A percentile compares a stretch with the other conserved stretches of the same genome.
phyloP scores from a whole-genome alignment of 2,797 vertebrate genomes.

The Aldrovandia affinis region DNA sequence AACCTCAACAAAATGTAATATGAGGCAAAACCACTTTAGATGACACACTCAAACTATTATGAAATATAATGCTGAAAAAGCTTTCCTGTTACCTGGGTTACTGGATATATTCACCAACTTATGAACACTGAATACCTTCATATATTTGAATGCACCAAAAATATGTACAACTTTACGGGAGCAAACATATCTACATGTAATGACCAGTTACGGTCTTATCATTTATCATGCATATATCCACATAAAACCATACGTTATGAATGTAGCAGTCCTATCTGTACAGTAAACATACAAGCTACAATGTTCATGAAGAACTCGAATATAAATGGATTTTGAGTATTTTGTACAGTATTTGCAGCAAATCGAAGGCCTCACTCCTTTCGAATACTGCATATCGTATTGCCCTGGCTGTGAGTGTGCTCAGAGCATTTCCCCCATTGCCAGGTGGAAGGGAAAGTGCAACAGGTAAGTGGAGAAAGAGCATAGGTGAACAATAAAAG shows the following conservation, averaged over 20 bases:
- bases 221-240: not conserved
- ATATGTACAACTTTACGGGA: constrained; percentile 12
- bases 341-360: not conserved
- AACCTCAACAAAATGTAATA: constrained; percentile 2
- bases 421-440: not conserved
- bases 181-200: constrained; percentile 1
- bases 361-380: not conserved
- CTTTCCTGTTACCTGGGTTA: not conserved
- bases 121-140: not conserved
- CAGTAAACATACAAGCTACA: not conserved
- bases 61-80: constrained; percentile 12
- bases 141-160: not conserved
- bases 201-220: not conserved
- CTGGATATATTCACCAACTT: not conserved
- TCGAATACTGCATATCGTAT: not conserved
- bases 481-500: not conserved
- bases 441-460: not conserved
- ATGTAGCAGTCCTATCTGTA: not conserved
- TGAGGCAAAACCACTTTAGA: constrained; percentile 9
- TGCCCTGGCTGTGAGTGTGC: not conserved
- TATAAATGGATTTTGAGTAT: not conserved
- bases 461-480: not conserved
- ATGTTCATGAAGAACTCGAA: not conserved
- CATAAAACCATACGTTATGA: constrained; percentile 9
- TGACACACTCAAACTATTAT: not conserved